phyloP scores from a whole-genome alignment of 2,113 vertebrate species.

The Candoia aspera region DNA sequence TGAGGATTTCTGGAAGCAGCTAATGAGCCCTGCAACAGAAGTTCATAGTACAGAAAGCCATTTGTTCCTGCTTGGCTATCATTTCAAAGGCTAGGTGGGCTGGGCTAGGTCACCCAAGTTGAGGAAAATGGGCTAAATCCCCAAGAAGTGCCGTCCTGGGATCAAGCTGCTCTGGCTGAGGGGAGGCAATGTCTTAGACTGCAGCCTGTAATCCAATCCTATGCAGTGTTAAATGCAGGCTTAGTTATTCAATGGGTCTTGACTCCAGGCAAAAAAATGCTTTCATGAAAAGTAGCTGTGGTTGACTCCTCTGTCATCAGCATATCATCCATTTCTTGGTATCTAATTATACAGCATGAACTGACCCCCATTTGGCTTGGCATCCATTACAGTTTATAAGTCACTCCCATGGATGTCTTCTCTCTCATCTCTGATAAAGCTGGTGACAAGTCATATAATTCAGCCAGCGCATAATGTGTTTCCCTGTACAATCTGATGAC shows the following conservation, averaged over 20 bases:
- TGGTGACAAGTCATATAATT: neutral
- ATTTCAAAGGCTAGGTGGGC: conserved; percentile 2
- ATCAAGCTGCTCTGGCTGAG: neutral
- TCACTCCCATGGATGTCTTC: neutral
- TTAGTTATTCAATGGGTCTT: neutral
- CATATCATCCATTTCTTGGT: neutral
- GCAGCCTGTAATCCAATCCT: neutral
- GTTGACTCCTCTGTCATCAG: neutral
- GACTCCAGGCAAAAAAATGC: neutral
- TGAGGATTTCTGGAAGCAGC: neutral
- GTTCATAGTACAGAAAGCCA: neutral
- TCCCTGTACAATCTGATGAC: neutral
- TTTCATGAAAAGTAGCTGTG: neutral
- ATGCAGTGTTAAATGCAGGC: neutral
- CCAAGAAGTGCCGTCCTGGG: neutral
- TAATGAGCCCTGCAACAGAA: conserved; percentile 19
- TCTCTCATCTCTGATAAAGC: neutral
- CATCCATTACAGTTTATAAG: conserved; percentile 3
- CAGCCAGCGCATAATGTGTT: neutral
- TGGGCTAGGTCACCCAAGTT: neutral
- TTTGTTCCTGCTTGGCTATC: neutral
- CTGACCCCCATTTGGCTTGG: neutral
- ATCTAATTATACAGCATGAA: neutral
- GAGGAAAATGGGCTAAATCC: fast-evolving
- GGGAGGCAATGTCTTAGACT: neutral